A percentile compares a stretch with the other conserved stretches of the same genome.
phyloP scores from a whole-genome alignment of 2,113 vertebrate species.

The Prunella fulvescens region DNA sequence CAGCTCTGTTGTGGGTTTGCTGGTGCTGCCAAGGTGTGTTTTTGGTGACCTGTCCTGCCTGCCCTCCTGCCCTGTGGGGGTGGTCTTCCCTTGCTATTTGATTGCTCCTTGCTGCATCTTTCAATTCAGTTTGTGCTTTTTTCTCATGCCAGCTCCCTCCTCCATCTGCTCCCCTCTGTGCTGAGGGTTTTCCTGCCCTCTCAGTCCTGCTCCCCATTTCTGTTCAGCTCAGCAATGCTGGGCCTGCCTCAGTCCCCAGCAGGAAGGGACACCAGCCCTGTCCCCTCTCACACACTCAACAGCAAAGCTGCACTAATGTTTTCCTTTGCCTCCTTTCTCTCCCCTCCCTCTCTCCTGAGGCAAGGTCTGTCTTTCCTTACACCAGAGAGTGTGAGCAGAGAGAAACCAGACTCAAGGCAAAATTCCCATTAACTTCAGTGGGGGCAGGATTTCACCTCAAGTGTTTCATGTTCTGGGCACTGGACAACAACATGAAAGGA shows the following conservation, averaged over 20 bases:
- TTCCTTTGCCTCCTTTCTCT: not conserved
- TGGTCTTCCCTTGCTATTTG: not conserved
- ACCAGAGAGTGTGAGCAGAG: constrained; percentile 35
- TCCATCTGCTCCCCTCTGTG: not conserved
- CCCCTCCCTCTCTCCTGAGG: not conserved
- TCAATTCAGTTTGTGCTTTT: not conserved
- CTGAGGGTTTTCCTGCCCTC: not conserved
- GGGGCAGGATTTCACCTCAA: constrained; percentile 54
- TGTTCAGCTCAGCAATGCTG: not conserved
- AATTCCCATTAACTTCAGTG: constrained; percentile 36
- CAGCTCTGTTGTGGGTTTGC: not conserved
- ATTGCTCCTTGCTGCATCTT: not conserved
- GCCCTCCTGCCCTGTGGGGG: not conserved
- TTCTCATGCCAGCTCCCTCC: not conserved
- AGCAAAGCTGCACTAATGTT: not conserved
- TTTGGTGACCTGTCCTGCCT: not conserved
- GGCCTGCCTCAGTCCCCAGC: not conserved
- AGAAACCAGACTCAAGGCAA: constrained; percentile 52
- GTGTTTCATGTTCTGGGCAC: constrained; percentile 49
- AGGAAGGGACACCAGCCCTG: not conserved
- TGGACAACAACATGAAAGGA: constrained; percentile 63
- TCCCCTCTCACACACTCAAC: not conserved
- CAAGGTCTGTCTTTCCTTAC: constrained; percentile 14
- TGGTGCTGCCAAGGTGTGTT: not conserved
- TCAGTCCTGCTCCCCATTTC: not conserved